Percentiles rank a stretch among this genome's conserved stretches.
phyloP scores from a whole-genome alignment of 2,797 vertebrate species.

The Pampus argenteus region DNA sequence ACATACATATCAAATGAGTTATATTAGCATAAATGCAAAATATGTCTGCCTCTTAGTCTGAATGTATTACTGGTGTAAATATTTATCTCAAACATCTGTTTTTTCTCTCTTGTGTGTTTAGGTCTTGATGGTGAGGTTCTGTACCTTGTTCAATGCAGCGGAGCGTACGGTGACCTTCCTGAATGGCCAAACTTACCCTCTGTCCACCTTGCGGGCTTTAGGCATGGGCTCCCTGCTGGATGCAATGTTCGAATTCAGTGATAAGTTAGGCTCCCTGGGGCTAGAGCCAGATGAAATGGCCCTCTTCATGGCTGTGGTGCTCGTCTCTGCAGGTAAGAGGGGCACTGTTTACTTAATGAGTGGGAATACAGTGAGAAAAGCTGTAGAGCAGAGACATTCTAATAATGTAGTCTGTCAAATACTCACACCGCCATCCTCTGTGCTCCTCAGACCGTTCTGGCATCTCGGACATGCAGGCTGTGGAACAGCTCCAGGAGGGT shows the following conservation, averaged over 20 bases:
- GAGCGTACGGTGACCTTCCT: constrained; percentile 84
- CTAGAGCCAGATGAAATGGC: constrained; percentile 88
- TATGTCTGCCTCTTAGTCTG: neutral
- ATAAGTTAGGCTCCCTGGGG: constrained; percentile 82
- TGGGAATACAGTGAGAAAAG: constrained; percentile 4
- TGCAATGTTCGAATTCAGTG: constrained; percentile 88
- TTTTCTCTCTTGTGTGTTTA: constrained; percentile 37
- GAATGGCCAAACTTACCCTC: constrained; percentile 84
- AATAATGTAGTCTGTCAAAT: constrained; percentile 3
- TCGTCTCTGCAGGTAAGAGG: constrained; percentile 86
- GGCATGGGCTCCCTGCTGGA: constrained; percentile 86
- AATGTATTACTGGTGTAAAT: neutral
- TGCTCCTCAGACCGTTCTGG: constrained; percentile 80
- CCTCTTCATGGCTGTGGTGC: constrained; percentile 88
- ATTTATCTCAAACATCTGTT: constrained; percentile 11
- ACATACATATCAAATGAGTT: constrained; percentile 1
- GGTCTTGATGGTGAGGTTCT: constrained; percentile 88
- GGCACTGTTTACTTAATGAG: neutral
- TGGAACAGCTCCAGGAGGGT: constrained; percentile 87
- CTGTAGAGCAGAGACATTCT: neutral
- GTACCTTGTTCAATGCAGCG: constrained; percentile 84
- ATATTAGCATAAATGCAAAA: neutral
- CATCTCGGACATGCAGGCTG: constrained; percentile 78
- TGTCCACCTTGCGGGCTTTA: constrained; percentile 77
- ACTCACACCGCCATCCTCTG: constrained; percentile 35